These are phyloP conservation scores for Pedicia rivosa DNA, from an alignment of 2,888 invertebrate species.

Conservation along the genomic window DNA sequence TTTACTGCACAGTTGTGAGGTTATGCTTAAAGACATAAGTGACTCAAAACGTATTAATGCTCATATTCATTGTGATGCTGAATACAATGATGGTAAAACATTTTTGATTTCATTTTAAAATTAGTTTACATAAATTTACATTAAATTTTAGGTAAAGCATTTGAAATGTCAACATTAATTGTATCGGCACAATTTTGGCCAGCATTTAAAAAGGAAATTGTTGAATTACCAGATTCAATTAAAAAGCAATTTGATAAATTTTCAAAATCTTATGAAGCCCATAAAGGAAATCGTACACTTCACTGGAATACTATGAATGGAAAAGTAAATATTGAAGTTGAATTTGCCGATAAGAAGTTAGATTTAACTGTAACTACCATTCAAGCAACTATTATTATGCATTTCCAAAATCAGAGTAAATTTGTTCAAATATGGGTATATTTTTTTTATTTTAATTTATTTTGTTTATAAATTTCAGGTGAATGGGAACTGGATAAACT, in stretches of 20 bases:
- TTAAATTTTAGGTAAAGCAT: no score
- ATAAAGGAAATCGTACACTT: conserved; percentile 83
- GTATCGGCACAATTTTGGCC: conserved; percentile 99
- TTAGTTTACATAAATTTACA: no score
- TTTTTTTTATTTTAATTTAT: conserved; percentile 7
- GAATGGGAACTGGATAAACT: conserved; percentile 80
- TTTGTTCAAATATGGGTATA: neutral
- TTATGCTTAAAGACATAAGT: conserved; percentile 94
- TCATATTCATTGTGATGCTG: conserved; percentile 59
- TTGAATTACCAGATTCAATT: conserved; percentile 69
- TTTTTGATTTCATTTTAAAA: no score
- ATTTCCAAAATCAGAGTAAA: conserved; percentile 75
- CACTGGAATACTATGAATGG: conserved; percentile 92
- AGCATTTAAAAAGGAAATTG: conserved; percentile 82
- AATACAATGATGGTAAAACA: conserved; percentile 19
- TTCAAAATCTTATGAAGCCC: conserved; percentile 77
- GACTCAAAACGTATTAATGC: conserved; percentile 90
- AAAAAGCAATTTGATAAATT: conserved; percentile 69
- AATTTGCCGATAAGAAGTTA: conserved; percentile 63
- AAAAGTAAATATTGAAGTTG: conserved; percentile 77
- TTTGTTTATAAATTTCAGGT: conserved; percentile 29
- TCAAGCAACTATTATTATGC: conserved; percentile 85
- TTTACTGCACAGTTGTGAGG: conserved; percentile 93
- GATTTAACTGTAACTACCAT: conserved; percentile 80
- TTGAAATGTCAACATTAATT: conserved; percentile 69